Percentiles rank a stretch among this genome's conserved stretches.
These are phyloP conservation scores for Hemicentrotus pulcherrimus DNA, from an alignment of 35 echinoderm and acorn worm genomes.

Conservation along the genomic window DNA sequence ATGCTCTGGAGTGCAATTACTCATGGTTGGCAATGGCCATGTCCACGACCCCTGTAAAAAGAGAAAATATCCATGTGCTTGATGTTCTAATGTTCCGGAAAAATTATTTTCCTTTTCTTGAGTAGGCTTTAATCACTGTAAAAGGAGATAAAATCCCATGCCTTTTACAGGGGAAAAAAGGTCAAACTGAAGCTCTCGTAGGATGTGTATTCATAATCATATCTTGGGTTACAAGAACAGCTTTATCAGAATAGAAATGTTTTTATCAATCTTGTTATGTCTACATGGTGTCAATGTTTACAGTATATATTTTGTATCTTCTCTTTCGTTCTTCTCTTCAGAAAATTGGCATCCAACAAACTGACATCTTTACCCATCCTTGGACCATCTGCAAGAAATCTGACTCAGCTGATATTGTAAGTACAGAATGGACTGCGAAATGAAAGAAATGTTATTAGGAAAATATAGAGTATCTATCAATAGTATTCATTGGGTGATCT, in stretches of 20 bases:
- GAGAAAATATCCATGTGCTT: background rate
- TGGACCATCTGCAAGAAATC: slow-evolving; percentile 35
- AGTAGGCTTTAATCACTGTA: too few relatives aligned
- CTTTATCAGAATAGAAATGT: too few relatives aligned
- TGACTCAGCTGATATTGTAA: slow-evolving; percentile 44
- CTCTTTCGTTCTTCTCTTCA: background rate
- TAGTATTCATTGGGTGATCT: background rate
- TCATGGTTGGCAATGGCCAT: background rate
- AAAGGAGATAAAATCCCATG: too few relatives aligned
- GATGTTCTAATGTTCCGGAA: too few relatives aligned
- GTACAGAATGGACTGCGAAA: background rate
- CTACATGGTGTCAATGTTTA: background rate
- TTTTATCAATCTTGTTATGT: background rate
- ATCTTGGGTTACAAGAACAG: too few relatives aligned
- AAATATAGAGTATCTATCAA: background rate
- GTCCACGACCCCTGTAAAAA: background rate
- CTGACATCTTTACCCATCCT: slow-evolving; percentile 42
- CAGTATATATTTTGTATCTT: background rate
- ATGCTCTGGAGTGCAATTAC: background rate
- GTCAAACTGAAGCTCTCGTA: too few relatives aligned
- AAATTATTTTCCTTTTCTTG: too few relatives aligned
- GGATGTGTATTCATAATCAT: too few relatives aligned
- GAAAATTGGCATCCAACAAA: slow-evolving; percentile 53
- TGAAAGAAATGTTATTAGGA: background rate
- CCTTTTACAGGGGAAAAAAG: too few relatives aligned